These are phyloP conservation scores for Dryobates pubescens DNA, from an alignment of 2,797 vertebrate genomes.

Conservation along the genomic window DNA sequence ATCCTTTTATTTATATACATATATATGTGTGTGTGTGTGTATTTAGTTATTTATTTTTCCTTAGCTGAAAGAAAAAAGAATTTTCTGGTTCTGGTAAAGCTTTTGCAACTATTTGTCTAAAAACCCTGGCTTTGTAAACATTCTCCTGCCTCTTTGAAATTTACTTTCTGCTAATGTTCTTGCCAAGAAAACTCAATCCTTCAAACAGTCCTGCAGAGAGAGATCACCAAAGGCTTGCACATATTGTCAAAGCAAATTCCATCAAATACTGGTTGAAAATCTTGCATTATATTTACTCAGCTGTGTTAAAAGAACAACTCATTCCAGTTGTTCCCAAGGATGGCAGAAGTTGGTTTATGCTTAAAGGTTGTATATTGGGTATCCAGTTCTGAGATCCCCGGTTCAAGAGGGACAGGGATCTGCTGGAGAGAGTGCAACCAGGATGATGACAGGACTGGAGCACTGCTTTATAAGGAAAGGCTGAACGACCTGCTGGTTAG, in stretches of 20 bases:
- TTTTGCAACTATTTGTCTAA: constrained; percentile 7
- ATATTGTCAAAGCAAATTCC: constrained; percentile 32
- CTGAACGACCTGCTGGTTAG: no score
- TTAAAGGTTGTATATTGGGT: background rate
- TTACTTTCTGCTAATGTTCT: constrained; percentile 20
- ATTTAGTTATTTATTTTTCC: background rate
- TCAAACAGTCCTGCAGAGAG: constrained; percentile 7
- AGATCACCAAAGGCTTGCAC: constrained; percentile 4
- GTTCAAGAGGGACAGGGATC: no score
- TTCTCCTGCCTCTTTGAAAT: constrained; percentile 34
- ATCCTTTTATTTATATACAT: background rate
- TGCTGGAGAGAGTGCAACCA: no score
- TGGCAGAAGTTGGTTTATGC: background rate
- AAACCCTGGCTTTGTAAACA: constrained; percentile 21
- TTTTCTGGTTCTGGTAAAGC: constrained; percentile 8
- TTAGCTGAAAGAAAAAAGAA: background rate
- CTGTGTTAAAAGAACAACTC: constrained; percentile 31
- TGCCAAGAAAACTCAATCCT: constrained; percentile 38
- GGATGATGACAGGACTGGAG: no score
- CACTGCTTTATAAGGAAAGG: no score
- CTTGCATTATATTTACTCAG: constrained; percentile 24
- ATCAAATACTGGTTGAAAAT: constrained; percentile 13
- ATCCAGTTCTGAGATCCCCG: no score
- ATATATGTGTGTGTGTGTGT: no score
- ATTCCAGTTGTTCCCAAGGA: background rate